These are phyloP conservation scores for Tillus elongatus DNA, from an alignment of 2,888 invertebrate species.

Conservation along the genomic window DNA sequence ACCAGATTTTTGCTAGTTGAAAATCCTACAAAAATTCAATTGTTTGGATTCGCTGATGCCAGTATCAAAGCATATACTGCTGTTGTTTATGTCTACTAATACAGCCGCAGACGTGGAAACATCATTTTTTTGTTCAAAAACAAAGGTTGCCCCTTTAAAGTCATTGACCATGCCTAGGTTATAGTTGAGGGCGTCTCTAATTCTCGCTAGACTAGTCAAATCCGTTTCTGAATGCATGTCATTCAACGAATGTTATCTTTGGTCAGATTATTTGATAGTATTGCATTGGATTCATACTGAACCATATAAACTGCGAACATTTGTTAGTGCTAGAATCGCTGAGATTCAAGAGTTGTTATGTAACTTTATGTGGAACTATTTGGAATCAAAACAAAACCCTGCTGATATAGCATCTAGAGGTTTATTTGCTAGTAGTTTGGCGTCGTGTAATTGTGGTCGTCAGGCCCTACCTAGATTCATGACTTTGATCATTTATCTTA, in stretches of 20 bases:
- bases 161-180: neutral
- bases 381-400: too few relatives aligned
- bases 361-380: constrained; percentile 11
- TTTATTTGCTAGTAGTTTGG: neutral
- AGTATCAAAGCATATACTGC: too few relatives aligned
- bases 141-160: too few relatives aligned
- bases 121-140: too few relatives aligned
- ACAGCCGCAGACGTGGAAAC: too few relatives aligned
- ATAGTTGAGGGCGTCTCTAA: neutral
- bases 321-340: constrained; percentile 13
- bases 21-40: too few relatives aligned
- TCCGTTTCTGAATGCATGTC: too few relatives aligned
- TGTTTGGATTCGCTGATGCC: too few relatives aligned
- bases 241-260: constrained; percentile 9
- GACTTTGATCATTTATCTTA: neutral
- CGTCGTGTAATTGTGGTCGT: constrained; percentile 8
- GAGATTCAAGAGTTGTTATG: constrained; percentile 12
- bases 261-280: constrained; percentile 12
- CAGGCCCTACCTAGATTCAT: constrained; percentile 6
- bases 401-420: too few relatives aligned
- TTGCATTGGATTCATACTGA: constrained; percentile 11
- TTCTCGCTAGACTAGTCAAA: too few relatives aligned
- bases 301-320: constrained; percentile 10
- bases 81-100: too few relatives aligned
- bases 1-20: too few relatives aligned